Conservation (phyloP, 2,113 vertebrate genomes). For the Regulus satrapa region DNA sequence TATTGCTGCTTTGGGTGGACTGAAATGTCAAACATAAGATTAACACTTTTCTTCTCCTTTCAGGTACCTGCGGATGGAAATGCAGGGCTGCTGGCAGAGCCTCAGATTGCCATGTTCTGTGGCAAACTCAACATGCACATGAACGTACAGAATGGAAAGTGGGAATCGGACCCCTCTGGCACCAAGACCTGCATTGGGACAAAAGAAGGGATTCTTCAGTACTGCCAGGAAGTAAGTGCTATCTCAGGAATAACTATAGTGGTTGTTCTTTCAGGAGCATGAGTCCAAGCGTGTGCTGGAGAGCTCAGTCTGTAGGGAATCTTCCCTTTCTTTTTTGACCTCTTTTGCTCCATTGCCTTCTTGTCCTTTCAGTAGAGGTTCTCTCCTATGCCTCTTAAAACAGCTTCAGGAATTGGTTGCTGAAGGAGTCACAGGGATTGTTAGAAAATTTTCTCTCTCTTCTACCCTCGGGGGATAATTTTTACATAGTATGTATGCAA, state of each 20-base stretch:
- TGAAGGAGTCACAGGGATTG: neutral
- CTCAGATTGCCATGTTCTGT: slow-evolving; percentile 98
- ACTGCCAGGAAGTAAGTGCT: slow-evolving; percentile 90
- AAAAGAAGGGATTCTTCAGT: slow-evolving; percentile 95
- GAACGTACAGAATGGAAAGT: slow-evolving; percentile 94
- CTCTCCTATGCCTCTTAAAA: neutral
- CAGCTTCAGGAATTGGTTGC: neutral
- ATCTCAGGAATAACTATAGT: fast-evolving
- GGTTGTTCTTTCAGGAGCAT: neutral
- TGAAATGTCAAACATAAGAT: neutral
- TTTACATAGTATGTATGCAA: neutral
- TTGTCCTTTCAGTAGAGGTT: neutral
- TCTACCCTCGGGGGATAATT: neutral
- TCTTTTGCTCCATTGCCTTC: neutral
- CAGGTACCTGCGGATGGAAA: slow-evolving; percentile 92
- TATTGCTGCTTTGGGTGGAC: neutral
- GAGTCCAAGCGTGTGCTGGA: neutral
- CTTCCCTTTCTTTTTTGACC: neutral
- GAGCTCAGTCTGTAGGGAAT: neutral
- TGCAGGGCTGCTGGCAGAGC: slow-evolving; percentile 90
- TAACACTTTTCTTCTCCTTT: neutral
- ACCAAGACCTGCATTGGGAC: slow-evolving; percentile 89
- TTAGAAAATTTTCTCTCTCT: neutral
- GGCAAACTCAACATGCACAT: slow-evolving; percentile 97
- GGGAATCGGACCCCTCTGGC: slow-evolving; percentile 89